Evolutionary conservation across 2,888 invertebrate species (phyloP).

Genomic region (Ochropleura leucogaster): DNA sequence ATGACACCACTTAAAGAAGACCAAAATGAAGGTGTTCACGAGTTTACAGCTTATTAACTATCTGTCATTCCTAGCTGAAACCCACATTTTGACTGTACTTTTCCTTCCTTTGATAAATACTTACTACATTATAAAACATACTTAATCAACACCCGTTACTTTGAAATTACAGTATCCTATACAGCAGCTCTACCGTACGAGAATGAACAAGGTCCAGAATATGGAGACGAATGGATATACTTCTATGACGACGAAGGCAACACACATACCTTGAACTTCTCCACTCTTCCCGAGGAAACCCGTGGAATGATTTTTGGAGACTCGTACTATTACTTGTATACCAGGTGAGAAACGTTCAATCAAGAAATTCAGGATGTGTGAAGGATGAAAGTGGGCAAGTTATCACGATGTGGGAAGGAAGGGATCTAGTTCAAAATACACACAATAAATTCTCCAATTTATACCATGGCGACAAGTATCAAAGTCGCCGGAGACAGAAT

Average conservation of each 20-base stretch:
- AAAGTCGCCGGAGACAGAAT: too few relatives aligned
- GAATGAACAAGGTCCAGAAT: constrained; percentile 75
- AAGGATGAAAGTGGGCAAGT: background rate
- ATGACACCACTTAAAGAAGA: too few relatives aligned
- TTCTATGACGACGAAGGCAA: constrained; percentile 85
- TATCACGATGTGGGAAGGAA: background rate
- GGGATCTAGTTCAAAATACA: too few relatives aligned
- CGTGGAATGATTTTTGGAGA: constrained; percentile 77
- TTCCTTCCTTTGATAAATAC: background rate
- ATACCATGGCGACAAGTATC: too few relatives aligned
- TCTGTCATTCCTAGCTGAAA: too few relatives aligned
- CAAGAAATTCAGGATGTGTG: background rate
- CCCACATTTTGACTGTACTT: too few relatives aligned
- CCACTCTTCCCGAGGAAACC: constrained; percentile 75
- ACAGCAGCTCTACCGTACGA: constrained; percentile 67
- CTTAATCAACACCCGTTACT: background rate
- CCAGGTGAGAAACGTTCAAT: constrained; percentile 74
- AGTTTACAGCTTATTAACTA: too few relatives aligned
- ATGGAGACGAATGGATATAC: constrained; percentile 86
- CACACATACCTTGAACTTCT: constrained; percentile 81
- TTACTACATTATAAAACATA: background rate
- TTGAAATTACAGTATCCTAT: constrained; percentile 60
- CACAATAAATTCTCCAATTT: too few relatives aligned
- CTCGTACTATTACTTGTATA: constrained; percentile 86
- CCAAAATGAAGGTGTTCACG: too few relatives aligned